Evolutionary conservation across 2,888 invertebrate genomes (phyloP).

Genomic region (Agrotis exclamationis): DNA sequence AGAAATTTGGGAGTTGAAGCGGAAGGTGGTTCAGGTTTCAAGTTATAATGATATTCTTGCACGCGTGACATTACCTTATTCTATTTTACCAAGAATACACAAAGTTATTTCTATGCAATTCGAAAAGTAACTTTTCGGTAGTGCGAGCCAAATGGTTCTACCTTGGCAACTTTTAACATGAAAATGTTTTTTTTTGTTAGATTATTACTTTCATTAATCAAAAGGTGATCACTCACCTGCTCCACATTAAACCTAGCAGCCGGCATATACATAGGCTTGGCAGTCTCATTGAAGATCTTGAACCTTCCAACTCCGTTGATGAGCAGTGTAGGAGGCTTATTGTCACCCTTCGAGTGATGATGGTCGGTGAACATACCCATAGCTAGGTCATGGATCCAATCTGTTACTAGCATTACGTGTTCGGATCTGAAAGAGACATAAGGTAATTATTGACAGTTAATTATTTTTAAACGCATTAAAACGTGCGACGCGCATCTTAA

Average conservation of each 20-base stretch:
- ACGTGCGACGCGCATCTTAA: no score
- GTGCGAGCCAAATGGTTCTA: no score
- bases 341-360: conserved; percentile 95
- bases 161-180: no score
- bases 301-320: conserved; percentile 95
- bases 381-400: conserved; percentile 95
- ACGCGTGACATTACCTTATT: no score
- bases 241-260: conserved; percentile 93
- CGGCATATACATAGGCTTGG: conserved; percentile 88
- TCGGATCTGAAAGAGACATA: conserved; percentile 85
- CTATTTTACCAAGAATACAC: no score
- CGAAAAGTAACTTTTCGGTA: no score
- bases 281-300: conserved; percentile 80
- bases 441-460: not conserved
- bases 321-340: conserved; percentile 95
- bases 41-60: conserved; percentile 8
- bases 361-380: conserved; percentile 95
- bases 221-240: conserved; percentile 81
- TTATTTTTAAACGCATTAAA: no score
- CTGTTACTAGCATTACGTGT: conserved; percentile 94
- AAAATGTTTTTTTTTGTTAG: no score
- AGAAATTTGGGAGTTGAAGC: conserved; percentile 30
- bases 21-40: not conserved
- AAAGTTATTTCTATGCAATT: no score
- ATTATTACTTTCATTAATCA: no score